Percentiles rank a stretch among this genome's conserved stretches.
These are phyloP conservation scores for Apodemus sylvaticus DNA, from an alignment of 2,113 vertebrate genomes.

Conservation along the genomic window DNA sequence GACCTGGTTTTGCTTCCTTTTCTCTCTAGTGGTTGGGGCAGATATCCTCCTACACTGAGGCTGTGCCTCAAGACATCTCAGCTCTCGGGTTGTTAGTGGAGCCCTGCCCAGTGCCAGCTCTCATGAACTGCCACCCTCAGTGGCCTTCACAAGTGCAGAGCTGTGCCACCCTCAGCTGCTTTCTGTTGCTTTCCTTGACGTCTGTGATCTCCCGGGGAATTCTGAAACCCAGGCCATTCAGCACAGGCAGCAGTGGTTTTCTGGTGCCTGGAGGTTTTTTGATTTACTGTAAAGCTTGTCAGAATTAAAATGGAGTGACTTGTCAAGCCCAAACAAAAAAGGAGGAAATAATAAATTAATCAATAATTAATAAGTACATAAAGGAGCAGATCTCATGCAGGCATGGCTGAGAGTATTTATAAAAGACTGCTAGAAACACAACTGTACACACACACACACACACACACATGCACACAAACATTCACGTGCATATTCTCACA, in stretches of 20 bases:
- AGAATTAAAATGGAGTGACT: background rate
- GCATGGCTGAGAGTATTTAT: background rate
- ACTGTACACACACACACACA: background rate
- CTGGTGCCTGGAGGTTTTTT: constrained; percentile 21
- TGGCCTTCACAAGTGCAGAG: background rate
- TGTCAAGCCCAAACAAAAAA: background rate
- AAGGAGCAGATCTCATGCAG: background rate
- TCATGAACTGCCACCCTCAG: background rate
- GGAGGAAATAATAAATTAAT: background rate
- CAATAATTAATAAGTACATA: background rate
- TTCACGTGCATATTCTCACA: too few species aligned
- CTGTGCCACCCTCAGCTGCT: background rate
- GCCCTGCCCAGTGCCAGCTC: background rate
- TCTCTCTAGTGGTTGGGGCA: background rate
- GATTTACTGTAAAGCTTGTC: background rate
- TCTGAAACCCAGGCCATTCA: background rate
- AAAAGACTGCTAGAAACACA: background rate
- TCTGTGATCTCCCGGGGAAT: background rate
- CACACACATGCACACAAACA: background rate
- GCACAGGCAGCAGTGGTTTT: background rate
- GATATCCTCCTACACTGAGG: background rate
- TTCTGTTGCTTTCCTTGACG: background rate
- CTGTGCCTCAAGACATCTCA: background rate
- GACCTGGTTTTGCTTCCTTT: constrained; percentile 60
- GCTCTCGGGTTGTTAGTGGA: background rate